phyloP scores from a whole-genome alignment of 2,113 vertebrate species.

The Spea multiplicata region DNA sequence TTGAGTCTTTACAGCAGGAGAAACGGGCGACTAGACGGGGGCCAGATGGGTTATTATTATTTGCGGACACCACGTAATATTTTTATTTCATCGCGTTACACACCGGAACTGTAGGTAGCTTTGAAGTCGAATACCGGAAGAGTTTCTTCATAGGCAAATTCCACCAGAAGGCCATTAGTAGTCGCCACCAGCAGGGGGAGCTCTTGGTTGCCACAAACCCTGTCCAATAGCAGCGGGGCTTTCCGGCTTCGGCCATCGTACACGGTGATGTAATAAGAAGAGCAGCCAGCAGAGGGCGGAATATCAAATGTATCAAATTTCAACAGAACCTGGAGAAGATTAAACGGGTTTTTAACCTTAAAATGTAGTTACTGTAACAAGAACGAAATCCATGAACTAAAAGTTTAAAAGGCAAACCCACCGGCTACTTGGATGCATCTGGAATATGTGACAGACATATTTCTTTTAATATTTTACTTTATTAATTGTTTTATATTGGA shows the following conservation, averaged over 20 bases:
- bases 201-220: constrained; percentile 9
- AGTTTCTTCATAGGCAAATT: neutral
- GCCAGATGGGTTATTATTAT: no score
- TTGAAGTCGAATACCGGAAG: neutral
- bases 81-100: neutral
- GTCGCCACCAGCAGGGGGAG: constrained; percentile 36
- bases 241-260: constrained; percentile 7
- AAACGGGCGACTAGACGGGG: no score
- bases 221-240: constrained; percentile 9
- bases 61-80: no score
- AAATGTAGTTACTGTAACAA: no score
- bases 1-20: no score
- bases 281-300: neutral
- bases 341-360: neutral
- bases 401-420: no score
- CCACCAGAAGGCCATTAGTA: constrained; percentile 14
- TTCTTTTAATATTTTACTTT: no score
- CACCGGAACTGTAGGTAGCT: constrained; percentile 32
- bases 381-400: no score
- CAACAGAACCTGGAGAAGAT: constrained; percentile 4
- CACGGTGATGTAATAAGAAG: constrained; percentile 9
- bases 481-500: no score
- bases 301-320: constrained; percentile 15
- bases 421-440: no score
- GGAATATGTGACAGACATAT: no score